Evolutionary conservation across 2,888 invertebrate genomes (phyloP).

Genomic region (Tryphoninae sp.): DNA sequence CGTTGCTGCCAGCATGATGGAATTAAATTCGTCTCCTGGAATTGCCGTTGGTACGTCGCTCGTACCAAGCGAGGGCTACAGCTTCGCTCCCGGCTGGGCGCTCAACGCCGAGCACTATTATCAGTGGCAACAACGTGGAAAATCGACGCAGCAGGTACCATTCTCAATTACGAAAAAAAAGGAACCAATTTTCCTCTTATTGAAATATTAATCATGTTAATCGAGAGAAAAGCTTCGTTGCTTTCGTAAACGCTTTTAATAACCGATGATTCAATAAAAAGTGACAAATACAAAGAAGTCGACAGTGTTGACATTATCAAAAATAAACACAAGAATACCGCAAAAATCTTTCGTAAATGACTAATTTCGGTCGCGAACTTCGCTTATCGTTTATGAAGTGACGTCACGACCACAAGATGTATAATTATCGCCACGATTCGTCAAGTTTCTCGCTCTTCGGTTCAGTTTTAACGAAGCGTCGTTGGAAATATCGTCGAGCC

Average conservation of each 20-base stretch:
- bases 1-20: not conserved
- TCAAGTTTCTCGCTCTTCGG: slow-evolving; percentile 7
- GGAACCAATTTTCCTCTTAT: not conserved
- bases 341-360: no score
- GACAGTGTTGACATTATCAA: no score
- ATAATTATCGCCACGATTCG: slow-evolving; percentile 10
- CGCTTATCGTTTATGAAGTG: not conserved
- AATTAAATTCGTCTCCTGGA: slow-evolving; percentile 17
- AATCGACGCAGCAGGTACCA: slow-evolving; percentile 84
- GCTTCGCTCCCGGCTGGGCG: slow-evolving; percentile 85
- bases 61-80: slow-evolving; percentile 82
- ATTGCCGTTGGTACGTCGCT: slow-evolving; percentile 65
- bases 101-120: slow-evolving; percentile 85
- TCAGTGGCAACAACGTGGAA: slow-evolving; percentile 85
- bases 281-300: no score
- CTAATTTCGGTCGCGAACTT: not conserved
- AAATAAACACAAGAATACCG: no score
- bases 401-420: not conserved
- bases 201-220: not conserved
- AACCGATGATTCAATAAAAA: no score
- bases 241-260: no score
- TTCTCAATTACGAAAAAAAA: slow-evolving; percentile 4
- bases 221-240: not conserved
- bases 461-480: slow-evolving; percentile 57
- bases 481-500: slow-evolving; percentile 5